Base-by-base conservation (phyloP, 2,797 vertebrate genomes). In the Oryzias sinensis region DNA sequence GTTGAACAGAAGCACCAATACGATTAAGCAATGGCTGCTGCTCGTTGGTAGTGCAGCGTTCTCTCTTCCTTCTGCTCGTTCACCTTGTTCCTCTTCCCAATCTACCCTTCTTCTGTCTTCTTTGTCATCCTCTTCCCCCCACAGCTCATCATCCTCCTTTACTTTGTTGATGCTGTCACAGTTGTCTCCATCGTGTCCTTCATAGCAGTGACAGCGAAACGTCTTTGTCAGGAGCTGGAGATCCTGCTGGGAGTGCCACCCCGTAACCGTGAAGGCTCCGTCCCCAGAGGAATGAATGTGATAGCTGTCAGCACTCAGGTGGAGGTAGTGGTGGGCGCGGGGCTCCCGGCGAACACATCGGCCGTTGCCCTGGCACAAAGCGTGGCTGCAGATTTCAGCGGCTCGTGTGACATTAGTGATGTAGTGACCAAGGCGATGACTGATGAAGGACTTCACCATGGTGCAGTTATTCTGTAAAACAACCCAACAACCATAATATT, bases 181-280 rank as follows among this genome's bases (percentile, higher is more conserved):
- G 33, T 9, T 61, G 22, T 90, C 56, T 24, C 92, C 92, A 53
- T 79, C 58, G n/a, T 92, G 91, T 14, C 89, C 89, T 68, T 92
- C 84, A 20, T 93, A 96, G 74, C 93, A 94, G 62, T 92, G 92
- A 61, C 93, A 96, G 54, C 60, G 80, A 56, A 95, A 94, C 65
- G 79, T 86, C 54, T 92, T 65, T 0, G 27, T 52, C 66, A 90
- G 86, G 63, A 75, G 64, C 67, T 80, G 73, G 29, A 90, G 83
- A 44, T 93, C 92, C 3, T 57, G 58, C 5, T 58, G 70, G 1
- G 90, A 91, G 27, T 77, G 84, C 82, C 84, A 67, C 17, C 91
- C 91, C 1, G 25, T 85, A 46, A 93, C 83, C 1, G 22, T 20
- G 50, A 95, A 91, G n/a, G 63, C 75, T 1, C 87, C 90, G 0